Evolutionary conservation across 2,113 vertebrate genomes (phyloP).

Genomic region (Camelus dromedarius): DNA sequence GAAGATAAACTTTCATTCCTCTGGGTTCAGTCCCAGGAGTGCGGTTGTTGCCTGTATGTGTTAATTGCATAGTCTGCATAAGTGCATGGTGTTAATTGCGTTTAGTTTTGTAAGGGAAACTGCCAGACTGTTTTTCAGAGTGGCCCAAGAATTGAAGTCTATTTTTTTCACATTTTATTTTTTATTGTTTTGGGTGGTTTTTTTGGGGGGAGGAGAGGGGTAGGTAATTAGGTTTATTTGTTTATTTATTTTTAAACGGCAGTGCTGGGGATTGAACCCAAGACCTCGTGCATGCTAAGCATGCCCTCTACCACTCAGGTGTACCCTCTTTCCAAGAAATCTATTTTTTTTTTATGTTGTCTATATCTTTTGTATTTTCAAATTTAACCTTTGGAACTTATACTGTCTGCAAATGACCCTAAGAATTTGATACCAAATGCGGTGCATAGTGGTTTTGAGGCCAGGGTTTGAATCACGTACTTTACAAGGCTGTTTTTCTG

Average conservation of each 20-base stretch:
- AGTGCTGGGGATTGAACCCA: too few species aligned
- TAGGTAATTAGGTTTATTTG: too few species aligned
- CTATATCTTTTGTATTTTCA: constrained; percentile 18
- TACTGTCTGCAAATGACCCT: not conserved
- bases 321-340: too few species aligned
- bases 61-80: not conserved
- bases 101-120: constrained; percentile 56
- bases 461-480: not conserved
- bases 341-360: not conserved
- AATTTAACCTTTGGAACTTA: constrained; percentile 3
- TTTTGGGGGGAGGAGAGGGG: too few species aligned
- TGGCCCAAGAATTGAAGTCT: not conserved
- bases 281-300: too few species aligned
- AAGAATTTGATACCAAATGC: not conserved
- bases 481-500: not conserved
- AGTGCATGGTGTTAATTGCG: not conserved
- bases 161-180: constrained; percentile 20
- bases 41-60: not conserved
- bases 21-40: not conserved
- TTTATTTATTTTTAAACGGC: too few species aligned
- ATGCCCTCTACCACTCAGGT: too few species aligned
- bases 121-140: not conserved
- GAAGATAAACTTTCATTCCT: not conserved
- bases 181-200: not conserved
- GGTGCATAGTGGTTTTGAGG: not conserved